Evolutionary conservation across 2,797 vertebrate genomes (phyloP).

Genomic region (Trematomus bernacchii): DNA sequence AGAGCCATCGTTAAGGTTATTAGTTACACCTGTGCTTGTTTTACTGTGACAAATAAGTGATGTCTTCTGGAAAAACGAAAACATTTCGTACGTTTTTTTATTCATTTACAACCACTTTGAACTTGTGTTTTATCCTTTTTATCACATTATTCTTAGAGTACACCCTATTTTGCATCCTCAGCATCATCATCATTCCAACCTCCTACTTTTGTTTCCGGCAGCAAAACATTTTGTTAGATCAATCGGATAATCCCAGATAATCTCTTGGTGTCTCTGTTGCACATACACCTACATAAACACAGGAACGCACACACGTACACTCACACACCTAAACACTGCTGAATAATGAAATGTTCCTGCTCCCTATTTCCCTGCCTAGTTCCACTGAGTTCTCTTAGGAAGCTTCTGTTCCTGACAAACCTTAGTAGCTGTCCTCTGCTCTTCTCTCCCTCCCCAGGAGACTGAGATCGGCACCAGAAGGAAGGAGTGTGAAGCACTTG

Average conservation of each 20-base stretch:
- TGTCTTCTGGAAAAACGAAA: not conserved
- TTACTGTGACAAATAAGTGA: not conserved
- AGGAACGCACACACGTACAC: conserved; percentile 5
- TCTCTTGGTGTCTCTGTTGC: conserved; percentile 14
- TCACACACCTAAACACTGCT: conserved; percentile 31
- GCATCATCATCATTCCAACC: conserved; percentile 13
- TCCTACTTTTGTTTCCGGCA: conserved; percentile 25
- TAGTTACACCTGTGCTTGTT: conserved; percentile 21
- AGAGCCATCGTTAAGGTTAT: not conserved
- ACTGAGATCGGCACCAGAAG: conserved; percentile 85
- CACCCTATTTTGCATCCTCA: not conserved
- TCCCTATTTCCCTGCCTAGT: conserved; percentile 21
- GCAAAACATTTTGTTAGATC: conserved; percentile 34
- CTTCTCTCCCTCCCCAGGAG: conserved; percentile 79
- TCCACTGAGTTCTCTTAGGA: conserved; percentile 38
- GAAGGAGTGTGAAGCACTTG: conserved; percentile 84
- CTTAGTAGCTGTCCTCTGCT: conserved; percentile 59
- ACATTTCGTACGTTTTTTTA: too few relatives aligned
- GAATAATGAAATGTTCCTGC: conserved; percentile 38
- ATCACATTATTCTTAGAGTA: conserved; percentile 1
- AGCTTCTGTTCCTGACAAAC: conserved; percentile 63
- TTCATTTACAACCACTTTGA: too few relatives aligned
- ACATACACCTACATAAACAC: conserved; percentile 4
- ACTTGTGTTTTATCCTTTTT: conserved; percentile 9
- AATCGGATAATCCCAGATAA: conserved; percentile 35